These are phyloP conservation scores for Brenthis daphne DNA, from an alignment of 2,888 invertebrate genomes.

Conservation along the genomic window DNA sequence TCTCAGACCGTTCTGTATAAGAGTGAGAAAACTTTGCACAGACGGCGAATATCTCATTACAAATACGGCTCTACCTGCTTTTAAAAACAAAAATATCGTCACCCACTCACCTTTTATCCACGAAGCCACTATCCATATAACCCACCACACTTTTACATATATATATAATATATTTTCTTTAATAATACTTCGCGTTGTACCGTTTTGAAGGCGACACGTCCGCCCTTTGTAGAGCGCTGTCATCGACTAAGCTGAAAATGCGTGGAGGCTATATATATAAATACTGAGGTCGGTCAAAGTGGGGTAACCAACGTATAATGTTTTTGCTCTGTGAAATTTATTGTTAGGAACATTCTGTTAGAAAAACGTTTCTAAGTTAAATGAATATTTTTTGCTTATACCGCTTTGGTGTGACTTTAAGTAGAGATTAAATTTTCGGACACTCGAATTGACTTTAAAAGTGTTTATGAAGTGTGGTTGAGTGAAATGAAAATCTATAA, in stretches of 20 bases:
- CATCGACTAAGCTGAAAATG: constrained; percentile 28
- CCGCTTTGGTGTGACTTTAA: background rate
- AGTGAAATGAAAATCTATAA: no score
- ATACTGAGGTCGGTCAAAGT: constrained; percentile 17
- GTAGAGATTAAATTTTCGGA: background rate
- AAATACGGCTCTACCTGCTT: background rate
- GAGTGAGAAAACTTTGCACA: constrained; percentile 12
- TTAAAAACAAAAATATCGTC: constrained; percentile 4
- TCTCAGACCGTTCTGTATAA: constrained; percentile 4
- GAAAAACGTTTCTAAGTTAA: constrained; percentile 14
- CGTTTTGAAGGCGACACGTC: constrained; percentile 3
- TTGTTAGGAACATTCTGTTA: constrained; percentile 19
- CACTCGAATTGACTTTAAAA: background rate
- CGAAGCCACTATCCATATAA: constrained; percentile 4
- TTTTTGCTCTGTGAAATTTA: constrained; percentile 32
- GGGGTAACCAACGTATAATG: constrained; percentile 31
- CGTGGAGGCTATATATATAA: constrained; percentile 24
- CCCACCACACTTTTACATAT: constrained; percentile 21
- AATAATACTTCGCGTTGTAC: constrained; percentile 15
- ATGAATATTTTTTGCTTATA: constrained; percentile 15
- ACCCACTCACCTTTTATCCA: constrained; percentile 14
- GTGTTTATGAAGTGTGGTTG: no score
- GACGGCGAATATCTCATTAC: background rate
- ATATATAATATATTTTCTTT: constrained; percentile 22
- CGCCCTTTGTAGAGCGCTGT: constrained; percentile 6